A percentile compares a stretch with the other conserved stretches of the same genome.
Conservation (phyloP, 2,797 vertebrate genomes). For the Cyprinodon diabolis region DNA sequence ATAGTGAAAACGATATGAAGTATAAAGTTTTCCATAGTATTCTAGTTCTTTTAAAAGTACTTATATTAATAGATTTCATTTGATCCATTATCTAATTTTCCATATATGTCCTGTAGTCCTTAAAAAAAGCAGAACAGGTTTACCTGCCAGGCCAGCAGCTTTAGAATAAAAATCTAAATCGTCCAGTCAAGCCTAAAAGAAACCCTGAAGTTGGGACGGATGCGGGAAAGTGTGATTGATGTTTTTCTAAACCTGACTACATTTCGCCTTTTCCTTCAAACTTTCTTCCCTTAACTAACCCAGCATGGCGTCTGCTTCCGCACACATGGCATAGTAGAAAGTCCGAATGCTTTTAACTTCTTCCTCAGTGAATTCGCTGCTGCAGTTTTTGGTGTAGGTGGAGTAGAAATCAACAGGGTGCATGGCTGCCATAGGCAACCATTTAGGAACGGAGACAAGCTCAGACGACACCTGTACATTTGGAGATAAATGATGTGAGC, state of each 20-base stretch:
- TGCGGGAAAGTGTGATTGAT: background rate
- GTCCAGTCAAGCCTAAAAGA: background rate
- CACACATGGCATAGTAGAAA: constrained; percentile 97
- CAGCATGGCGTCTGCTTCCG: constrained; percentile 94
- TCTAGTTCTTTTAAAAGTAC: background rate
- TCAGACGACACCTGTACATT: constrained; percentile 82
- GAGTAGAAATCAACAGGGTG: constrained; percentile 94
- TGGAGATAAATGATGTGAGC: background rate
- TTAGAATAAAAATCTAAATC: background rate
- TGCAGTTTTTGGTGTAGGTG: constrained; percentile 95
- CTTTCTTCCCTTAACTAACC: constrained; percentile 75
- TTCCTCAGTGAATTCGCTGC: constrained; percentile 84
- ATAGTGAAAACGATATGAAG: background rate
- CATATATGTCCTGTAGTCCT: background rate
- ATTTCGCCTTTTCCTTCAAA: background rate
- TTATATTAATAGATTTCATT: background rate
- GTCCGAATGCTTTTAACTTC: constrained; percentile 89
- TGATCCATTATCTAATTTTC: background rate
- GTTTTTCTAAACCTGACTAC: background rate
- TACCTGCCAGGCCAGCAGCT: no score
- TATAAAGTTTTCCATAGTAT: background rate
- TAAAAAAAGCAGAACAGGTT: background rate
- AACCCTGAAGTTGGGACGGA: background rate
- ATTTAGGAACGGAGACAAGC: constrained; percentile 88
- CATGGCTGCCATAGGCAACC: constrained; percentile 87